Evolutionary conservation across 1,140 invertebrate species (phyloP), one percentile per base, ranked within the genome.

Genomic region (Rhagoletis zephyria): DNA sequence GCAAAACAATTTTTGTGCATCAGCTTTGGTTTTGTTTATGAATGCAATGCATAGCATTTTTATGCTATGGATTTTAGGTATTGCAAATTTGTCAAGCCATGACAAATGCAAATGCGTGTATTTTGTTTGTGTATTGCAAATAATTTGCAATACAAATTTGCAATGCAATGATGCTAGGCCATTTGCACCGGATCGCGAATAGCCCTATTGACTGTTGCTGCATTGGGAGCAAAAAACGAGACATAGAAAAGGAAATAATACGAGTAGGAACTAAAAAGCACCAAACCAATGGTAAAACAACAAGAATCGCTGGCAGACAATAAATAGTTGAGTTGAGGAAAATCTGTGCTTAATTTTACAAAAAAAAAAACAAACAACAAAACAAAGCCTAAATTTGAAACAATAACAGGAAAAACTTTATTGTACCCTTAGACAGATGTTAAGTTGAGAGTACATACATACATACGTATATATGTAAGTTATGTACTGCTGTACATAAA

Each of bases 351-450:
- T 51, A 51, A 10, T 56, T 77, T 77, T 51, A 77, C 70, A 16
- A 56, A 67, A 77, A 7, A 7, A 45, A 77, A 77, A 81, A 59
- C 48, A 19, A 56, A 81, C 56, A 7, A 7, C 70, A 77, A 77
- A 81, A 59, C 74, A 19, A 56, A 81, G 56, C 5, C 45, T 16
- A 56, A 56, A 81, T 81, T 81, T 59, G 19, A 81, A 81, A 81
- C 74, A 81, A 81, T 81, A 81, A 81, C 74, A 59, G 48, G 74
- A 81, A 19, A 81, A 81, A 48, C 48, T 81, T 19, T 48, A 81
- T n/a, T 81, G 19, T 67, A 16, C 64, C 1, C 1, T 5, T 19
- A 56, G 5, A 56, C 51, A 56, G 51, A 56, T 56, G 5, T 56
- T 56, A 56, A 56, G 51, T 7, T 7, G 51, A 56, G 51, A 3